Evolutionary conservation across 2,113 vertebrate species (phyloP).

Genomic region (Cephalopterus ornatus): DNA sequence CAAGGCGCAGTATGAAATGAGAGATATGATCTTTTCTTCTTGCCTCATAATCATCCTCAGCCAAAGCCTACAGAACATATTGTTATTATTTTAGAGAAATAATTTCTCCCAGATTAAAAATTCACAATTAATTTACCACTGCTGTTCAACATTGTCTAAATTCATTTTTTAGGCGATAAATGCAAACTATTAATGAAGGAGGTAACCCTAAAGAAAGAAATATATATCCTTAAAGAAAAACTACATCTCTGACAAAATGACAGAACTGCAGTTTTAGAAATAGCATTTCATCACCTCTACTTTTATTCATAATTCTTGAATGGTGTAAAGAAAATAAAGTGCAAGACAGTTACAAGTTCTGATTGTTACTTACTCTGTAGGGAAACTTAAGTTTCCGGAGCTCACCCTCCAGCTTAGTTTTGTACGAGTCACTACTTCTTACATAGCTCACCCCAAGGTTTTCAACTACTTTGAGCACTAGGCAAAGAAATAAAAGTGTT

Average conservation of each 20-base stretch:
- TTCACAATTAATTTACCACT: not conserved
- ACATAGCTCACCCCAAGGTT: slow-evolving; percentile 85
- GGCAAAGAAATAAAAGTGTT: not conserved
- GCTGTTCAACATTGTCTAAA: not conserved
- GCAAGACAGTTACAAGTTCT: not conserved
- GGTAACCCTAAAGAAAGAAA: not conserved
- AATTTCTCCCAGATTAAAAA: not conserved
- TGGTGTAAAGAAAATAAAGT: not conserved
- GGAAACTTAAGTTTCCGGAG: slow-evolving; percentile 82
- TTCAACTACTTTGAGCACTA: slow-evolving; percentile 92
- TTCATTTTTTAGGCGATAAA: not conserved
- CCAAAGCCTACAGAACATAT: slow-evolving; percentile 60
- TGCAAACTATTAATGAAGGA: not conserved
- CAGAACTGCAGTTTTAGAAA: not conserved
- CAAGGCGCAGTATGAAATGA: slow-evolving; percentile 95
- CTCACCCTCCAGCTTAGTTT: slow-evolving; percentile 74
- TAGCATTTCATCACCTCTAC: not conserved
- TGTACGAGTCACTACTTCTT: slow-evolving; percentile 73
- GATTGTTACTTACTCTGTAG: slow-evolving; percentile 71
- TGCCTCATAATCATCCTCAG: slow-evolving; percentile 83
- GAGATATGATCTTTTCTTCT: slow-evolving; percentile 95
- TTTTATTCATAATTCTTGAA: not conserved
- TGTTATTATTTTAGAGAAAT: not conserved
- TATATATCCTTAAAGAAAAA: not conserved
- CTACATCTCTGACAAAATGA: not conserved